Evolutionary conservation across 2,888 invertebrate genomes (phyloP).

Genomic region (Drosophila subsilvestris): DNA sequence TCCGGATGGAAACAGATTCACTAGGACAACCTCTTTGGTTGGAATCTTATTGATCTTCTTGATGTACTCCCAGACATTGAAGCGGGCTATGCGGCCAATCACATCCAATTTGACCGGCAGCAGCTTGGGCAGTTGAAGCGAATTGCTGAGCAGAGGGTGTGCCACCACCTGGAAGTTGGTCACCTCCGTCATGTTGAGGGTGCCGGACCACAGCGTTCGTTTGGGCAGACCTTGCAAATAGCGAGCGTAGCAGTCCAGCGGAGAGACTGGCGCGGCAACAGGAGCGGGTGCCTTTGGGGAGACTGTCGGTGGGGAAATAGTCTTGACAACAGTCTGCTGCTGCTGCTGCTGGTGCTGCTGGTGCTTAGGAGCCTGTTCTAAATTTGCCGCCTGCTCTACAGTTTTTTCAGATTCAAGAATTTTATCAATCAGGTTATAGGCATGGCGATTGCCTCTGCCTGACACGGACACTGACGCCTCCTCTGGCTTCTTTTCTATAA

Average conservation of each 20-base stretch:
- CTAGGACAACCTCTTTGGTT: constrained; percentile 93
- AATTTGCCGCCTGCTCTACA: constrained; percentile 82
- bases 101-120: constrained; percentile 92
- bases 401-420: constrained; percentile 83
- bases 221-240: constrained; percentile 63
- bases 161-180: constrained; percentile 93
- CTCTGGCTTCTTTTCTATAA: constrained; percentile 55
- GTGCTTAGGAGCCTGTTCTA: constrained; percentile 56
- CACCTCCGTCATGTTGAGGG: constrained; percentile 95
- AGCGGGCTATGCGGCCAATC: constrained; percentile 95
- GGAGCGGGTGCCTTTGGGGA: constrained; percentile 22
- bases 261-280: not conserved
- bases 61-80: constrained; percentile 97
- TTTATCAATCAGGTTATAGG: constrained; percentile 82
- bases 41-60: constrained; percentile 94
- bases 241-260: constrained; percentile 60
- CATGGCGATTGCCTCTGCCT: not conserved
- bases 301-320: not conserved
- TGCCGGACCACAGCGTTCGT: constrained; percentile 86
- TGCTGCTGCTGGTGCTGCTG: no score
- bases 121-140: constrained; percentile 57
- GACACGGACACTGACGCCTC: constrained; percentile 1
- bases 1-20: constrained; percentile 91
- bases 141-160: constrained; percentile 86
- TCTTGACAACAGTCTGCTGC: not conserved